phyloP scores from a whole-genome alignment of 2,113 vertebrate species.

The Scomber scombrus region DNA sequence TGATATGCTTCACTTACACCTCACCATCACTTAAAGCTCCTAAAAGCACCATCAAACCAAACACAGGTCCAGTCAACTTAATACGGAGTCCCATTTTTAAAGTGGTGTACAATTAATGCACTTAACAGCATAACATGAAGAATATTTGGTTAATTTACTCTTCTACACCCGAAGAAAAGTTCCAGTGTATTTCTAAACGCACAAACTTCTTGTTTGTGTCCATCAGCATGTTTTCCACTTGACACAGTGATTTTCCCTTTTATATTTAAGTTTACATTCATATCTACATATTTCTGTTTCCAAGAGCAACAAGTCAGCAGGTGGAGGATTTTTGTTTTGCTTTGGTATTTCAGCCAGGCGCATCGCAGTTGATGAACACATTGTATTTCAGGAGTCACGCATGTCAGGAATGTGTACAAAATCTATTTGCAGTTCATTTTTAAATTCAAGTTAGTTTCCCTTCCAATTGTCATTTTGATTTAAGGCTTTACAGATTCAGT shows the following conservation, averaged over 20 bases:
- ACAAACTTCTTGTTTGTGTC: slow-evolving; percentile 7
- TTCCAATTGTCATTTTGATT: slow-evolving; percentile 15
- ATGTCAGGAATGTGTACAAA: slow-evolving; percentile 64
- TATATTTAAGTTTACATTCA: slow-evolving; percentile 27
- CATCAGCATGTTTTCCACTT: slow-evolving; percentile 2
- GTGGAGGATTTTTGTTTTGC: slow-evolving; percentile 60
- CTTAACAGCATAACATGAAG: background rate
- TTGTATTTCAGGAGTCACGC: slow-evolving; percentile 66
- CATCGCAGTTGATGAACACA: slow-evolving; percentile 66
- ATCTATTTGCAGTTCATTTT: slow-evolving; percentile 34
- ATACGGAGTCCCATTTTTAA: background rate
- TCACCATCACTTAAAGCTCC: slow-evolving; percentile 48
- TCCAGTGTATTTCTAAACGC: background rate
- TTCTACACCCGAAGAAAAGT: background rate
- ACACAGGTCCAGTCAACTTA: slow-evolving; percentile 2
- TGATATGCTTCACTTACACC: slow-evolving; percentile 54
- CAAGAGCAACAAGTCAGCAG: slow-evolving; percentile 9
- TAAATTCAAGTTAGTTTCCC: background rate
- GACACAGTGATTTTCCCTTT: slow-evolving; percentile 9
- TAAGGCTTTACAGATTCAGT: slow-evolving; percentile 6
- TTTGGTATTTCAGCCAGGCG: slow-evolving; percentile 58
- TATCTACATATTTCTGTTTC: background rate
- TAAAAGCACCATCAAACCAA: slow-evolving; percentile 16
- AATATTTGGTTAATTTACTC: background rate
- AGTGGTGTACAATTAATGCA: background rate